Evolutionary conservation across 1,140 invertebrate genomes (phyloP).

Genomic region (Temnothorax curvispinosus): DNA sequence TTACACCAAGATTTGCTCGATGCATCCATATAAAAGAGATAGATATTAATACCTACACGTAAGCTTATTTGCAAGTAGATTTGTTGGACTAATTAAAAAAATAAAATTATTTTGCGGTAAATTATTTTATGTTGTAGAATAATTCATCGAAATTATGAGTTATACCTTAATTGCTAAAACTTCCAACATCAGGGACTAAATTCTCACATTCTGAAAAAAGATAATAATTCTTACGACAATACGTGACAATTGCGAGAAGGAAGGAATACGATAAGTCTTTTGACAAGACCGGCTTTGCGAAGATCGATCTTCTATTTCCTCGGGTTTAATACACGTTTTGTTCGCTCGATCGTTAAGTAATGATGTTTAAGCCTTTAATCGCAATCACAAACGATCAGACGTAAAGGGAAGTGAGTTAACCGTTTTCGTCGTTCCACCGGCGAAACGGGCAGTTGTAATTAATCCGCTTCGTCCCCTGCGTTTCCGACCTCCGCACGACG

Average conservation of each 20-base stretch:
- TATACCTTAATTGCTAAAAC: not conserved
- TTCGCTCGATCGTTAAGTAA: conserved; percentile 33
- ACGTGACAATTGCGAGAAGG: not conserved
- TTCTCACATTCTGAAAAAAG: not conserved
- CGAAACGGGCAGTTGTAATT: conserved; percentile 41
- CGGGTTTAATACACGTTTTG: conserved; percentile 12
- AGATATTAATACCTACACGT: not conserved
- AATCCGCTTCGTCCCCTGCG: not conserved
- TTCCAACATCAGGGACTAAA: not conserved
- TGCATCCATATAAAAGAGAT: not conserved
- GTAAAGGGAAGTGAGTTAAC: conserved; percentile 30
- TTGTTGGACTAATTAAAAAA: not conserved
- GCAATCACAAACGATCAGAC: conserved; percentile 45
- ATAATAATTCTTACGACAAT: not conserved
- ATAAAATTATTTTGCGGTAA: not conserved
- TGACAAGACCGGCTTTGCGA: not conserved
- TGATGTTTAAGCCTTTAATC: conserved; percentile 28
- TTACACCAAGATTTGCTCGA: not conserved
- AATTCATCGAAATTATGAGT: not conserved
- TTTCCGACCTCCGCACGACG: not conserved
- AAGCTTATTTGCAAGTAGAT: not conserved
- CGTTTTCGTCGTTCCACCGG: not conserved
- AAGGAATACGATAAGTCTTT: not conserved
- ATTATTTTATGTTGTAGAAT: not conserved
- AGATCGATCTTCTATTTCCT: conserved; percentile 31